A percentile compares a stretch with the other conserved stretches of the same genome.
phyloP scores from a whole-genome alignment of 1,140 invertebrate genomes.

The Cherax destructor region DNA sequence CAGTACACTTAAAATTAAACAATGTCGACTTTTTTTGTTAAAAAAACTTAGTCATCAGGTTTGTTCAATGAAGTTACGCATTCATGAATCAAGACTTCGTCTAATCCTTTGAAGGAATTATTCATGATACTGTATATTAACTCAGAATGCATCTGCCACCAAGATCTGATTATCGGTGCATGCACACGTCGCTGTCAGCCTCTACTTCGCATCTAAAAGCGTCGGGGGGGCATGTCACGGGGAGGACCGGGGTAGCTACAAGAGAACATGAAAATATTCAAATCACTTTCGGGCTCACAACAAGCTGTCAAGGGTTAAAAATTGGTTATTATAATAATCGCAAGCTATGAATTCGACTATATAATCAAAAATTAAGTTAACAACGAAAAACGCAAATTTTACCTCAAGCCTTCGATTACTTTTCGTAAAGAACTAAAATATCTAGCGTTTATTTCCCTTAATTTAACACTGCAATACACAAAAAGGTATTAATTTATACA shows the following conservation, averaged over 20 bases:
- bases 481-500: constrained; percentile 45
- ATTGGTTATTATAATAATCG: constrained; percentile 28
- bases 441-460: constrained; percentile 48
- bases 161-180: constrained; percentile 70
- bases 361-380: constrained; percentile 12
- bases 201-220: constrained; percentile 70
- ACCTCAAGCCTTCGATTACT: constrained; percentile 42
- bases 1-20: constrained; percentile 65
- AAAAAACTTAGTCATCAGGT: constrained; percentile 43
- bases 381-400: constrained; percentile 34
- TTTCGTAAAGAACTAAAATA: constrained; percentile 7
- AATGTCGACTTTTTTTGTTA: constrained; percentile 48
- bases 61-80: constrained; percentile 60
- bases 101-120: constrained; percentile 41
- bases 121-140: constrained; percentile 16
- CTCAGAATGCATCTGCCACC: constrained; percentile 52
- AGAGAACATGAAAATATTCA: constrained; percentile 71
- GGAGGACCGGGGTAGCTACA: constrained; percentile 72
- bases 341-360: constrained; percentile 20
- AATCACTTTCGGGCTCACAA: constrained; percentile 58
- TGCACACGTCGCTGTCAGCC: constrained; percentile 65
- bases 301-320: constrained; percentile 46
- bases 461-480: constrained; percentile 57
- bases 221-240: constrained; percentile 71
- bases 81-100: constrained; percentile 42